Evolutionary conservation across 1,140 invertebrate species (phyloP).

Genomic region (Neocloeon triangulifer): DNA sequence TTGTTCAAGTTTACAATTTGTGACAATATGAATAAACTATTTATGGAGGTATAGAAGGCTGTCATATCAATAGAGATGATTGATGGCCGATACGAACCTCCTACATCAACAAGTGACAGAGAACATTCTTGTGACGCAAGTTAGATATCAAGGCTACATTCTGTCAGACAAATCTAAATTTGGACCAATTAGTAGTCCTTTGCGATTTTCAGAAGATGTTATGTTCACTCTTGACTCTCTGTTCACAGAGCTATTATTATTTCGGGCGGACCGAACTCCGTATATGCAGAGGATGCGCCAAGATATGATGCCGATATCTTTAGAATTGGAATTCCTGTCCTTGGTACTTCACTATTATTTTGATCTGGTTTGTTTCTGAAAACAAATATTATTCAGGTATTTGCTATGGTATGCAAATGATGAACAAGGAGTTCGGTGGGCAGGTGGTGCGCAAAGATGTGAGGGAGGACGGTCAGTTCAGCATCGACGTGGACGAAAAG

Average conservation of each 20-base stretch:
- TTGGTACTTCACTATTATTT: slow-evolving; percentile 33
- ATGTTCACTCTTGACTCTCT: too few relatives aligned
- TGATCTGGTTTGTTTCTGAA: not conserved
- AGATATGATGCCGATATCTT: slow-evolving; percentile 90
- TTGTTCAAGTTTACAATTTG: too few relatives aligned
- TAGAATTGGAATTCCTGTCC: slow-evolving; percentile 77
- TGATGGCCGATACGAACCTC: too few relatives aligned
- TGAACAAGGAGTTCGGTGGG: slow-evolving; percentile 97
- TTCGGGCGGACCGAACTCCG: slow-evolving; percentile 90
- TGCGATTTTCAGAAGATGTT: too few relatives aligned
- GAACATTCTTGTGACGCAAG: too few relatives aligned
- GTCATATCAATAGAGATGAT: too few relatives aligned
- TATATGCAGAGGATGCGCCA: slow-evolving; percentile 87
- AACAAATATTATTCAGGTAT: too few relatives aligned
- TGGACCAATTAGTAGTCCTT: slow-evolving; percentile 5
- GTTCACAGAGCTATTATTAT: slow-evolving; percentile 79
- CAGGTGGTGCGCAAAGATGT: slow-evolving; percentile 63
- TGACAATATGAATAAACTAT: too few relatives aligned
- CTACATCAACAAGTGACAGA: too few relatives aligned
- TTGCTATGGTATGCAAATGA: slow-evolving; percentile 98
- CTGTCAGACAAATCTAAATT: too few relatives aligned
- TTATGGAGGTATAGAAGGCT: too few relatives aligned
- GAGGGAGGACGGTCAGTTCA: slow-evolving; percentile 88
- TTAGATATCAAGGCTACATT: too few relatives aligned
- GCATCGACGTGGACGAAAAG: slow-evolving; percentile 68